Conservation (phyloP, 2,888 invertebrate genomes). For the Holacanthella duospinosa region DNA sequence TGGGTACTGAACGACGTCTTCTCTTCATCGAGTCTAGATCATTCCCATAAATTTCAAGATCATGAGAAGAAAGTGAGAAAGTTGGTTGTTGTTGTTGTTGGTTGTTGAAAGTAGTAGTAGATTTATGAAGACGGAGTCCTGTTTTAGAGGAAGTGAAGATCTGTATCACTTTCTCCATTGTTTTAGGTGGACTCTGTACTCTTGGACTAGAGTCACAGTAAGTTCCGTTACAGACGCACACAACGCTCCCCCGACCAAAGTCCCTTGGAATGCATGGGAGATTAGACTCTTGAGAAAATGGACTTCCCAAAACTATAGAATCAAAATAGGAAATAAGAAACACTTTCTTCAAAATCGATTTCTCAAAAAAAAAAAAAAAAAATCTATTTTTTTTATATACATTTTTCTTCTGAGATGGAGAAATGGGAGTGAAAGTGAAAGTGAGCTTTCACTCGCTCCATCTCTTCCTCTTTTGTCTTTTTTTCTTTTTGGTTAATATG, state of each 20-base stretch:
- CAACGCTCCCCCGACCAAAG: constrained; percentile 24
- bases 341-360: background rate
- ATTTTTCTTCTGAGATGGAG: background rate
- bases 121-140: constrained; percentile 36
- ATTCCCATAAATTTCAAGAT: background rate
- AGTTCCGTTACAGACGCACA: constrained; percentile 26
- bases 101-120: constrained; percentile 30
- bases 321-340: too few species aligned
- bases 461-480: too few species aligned
- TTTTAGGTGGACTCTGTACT: background rate
- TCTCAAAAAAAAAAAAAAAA: background rate
- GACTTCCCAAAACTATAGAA: too few species aligned
- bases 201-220: constrained; percentile 18
- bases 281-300: too few species aligned
- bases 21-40: too few species aligned
- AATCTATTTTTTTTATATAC: too few species aligned
- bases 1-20: too few species aligned
- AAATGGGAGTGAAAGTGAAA: background rate
- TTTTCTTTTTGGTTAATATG: background rate
- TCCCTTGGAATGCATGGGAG: constrained; percentile 20
- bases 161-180: constrained; percentile 19
- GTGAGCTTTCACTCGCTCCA: too few species aligned
- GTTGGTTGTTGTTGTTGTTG: background rate
- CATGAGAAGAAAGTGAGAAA: background rate
- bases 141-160: constrained; percentile 34